These are phyloP conservation scores for Aphelocoma californica DNA, from an alignment of 2,797 vertebrate genomes.

Conservation along the genomic window DNA sequence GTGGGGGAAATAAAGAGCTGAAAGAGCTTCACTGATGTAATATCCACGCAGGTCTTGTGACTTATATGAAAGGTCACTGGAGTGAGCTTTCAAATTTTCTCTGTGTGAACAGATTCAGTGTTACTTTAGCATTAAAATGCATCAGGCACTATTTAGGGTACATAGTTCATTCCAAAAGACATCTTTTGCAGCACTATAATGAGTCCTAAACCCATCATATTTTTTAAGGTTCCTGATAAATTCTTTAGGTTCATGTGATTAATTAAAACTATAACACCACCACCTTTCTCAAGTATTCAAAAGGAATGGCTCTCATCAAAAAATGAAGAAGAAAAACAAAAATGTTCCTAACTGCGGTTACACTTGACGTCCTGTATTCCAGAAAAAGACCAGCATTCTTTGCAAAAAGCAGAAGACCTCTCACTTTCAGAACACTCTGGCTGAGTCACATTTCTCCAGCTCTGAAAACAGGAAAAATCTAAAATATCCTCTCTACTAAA, in stretches of 20 bases:
- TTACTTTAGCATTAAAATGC: background rate
- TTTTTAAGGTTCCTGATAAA: background rate
- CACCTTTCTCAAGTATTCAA: background rate
- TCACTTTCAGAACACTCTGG: slow-evolving; percentile 31
- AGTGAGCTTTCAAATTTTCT: background rate
- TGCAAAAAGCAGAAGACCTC: slow-evolving; percentile 22
- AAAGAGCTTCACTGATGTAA: background rate
- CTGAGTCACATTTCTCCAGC: background rate
- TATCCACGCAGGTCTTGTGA: background rate
- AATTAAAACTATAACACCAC: background rate
- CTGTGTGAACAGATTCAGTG: background rate
- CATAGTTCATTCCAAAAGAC: background rate
- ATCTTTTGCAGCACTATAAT: background rate
- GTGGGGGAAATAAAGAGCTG: background rate
- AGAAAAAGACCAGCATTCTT: background rate
- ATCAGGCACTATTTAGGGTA: background rate
- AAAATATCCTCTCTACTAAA: background rate
- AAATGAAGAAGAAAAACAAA: background rate
- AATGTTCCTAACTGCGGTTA: background rate
- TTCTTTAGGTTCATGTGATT: background rate
- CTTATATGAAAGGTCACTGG: slow-evolving; percentile 4
- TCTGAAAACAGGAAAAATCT: background rate
- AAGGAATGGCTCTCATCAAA: background rate
- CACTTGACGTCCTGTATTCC: background rate
- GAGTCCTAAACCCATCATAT: background rate